phyloP scores from a whole-genome alignment of 2,797 vertebrate genomes.

The Melanotaenia parkinsoni region DNA sequence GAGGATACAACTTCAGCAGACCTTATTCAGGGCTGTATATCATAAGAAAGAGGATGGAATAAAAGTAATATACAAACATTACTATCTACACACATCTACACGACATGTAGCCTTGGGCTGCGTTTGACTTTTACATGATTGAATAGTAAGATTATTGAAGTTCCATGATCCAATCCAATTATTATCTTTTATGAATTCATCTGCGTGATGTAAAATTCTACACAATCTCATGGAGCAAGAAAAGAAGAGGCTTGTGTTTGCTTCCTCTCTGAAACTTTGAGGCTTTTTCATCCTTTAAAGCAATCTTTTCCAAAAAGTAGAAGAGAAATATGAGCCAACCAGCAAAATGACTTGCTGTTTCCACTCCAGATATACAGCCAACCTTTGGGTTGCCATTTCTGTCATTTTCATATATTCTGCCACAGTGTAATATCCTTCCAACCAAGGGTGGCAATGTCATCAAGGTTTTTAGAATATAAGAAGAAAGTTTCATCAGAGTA shows the following conservation, averaged over 20 bases:
- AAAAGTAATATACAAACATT: too few relatives aligned
- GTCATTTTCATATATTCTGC: slow-evolving; percentile 20
- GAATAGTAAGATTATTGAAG: too few relatives aligned
- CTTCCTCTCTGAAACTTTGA: not conserved
- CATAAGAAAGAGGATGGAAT: too few relatives aligned
- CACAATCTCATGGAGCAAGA: not conserved
- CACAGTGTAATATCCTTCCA: slow-evolving; percentile 39
- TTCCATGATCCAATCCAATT: not conserved
- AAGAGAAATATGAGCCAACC: slow-evolving; percentile 32
- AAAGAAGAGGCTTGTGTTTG: not conserved
- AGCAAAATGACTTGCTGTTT: not conserved
- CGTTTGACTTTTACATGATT: too few relatives aligned
- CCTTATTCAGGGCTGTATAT: too few relatives aligned
- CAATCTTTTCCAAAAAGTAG: slow-evolving; percentile 36
- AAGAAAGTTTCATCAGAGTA: slow-evolving; percentile 6
- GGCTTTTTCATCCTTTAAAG: slow-evolving; percentile 14
- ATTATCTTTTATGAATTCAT: not conserved
- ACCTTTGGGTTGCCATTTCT: slow-evolving; percentile 30
- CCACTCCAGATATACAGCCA: too few relatives aligned
- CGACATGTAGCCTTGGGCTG: too few relatives aligned
- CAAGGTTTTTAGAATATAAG: slow-evolving; percentile 38
- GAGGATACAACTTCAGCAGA: too few relatives aligned
- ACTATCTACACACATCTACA: too few relatives aligned
- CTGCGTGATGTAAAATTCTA: too few relatives aligned
- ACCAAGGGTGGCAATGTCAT: slow-evolving; percentile 11